Percentiles rank a stretch among this genome's conserved stretches.
phyloP scores from a whole-genome alignment of 2,113 vertebrate genomes.

The Python bivittatus region DNA sequence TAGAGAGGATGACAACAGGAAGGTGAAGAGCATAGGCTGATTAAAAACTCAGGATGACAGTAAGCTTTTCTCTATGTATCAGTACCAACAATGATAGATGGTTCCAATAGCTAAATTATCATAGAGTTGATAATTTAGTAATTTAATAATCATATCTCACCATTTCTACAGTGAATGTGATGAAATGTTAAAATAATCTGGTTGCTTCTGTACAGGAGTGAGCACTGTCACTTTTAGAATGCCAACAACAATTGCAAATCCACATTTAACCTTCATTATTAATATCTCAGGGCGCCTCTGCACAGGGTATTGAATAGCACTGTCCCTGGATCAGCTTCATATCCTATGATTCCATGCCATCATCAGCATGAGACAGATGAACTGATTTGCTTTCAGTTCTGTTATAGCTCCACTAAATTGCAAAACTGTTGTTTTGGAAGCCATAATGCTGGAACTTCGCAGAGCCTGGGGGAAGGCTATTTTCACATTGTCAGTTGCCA shows the following conservation, averaged over 20 bases:
- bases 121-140: background rate
- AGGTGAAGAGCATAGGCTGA: background rate
- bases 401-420: background rate
- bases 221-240: background rate
- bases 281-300: background rate
- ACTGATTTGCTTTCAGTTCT: background rate
- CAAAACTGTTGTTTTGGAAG: background rate
- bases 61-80: background rate
- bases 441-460: background rate
- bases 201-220: background rate
- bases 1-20: background rate
- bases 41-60: background rate
- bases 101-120: background rate
- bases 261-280: background rate
- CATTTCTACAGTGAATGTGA: background rate
- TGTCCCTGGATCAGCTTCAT: background rate
- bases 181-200: background rate
- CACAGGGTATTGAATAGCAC: no score
- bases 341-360: background rate
- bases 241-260: background rate
- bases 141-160: background rate
- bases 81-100: background rate
- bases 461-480: background rate
- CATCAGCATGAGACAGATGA: background rate
- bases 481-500: background rate